Base-by-base conservation (phyloP, 2,888 invertebrate species). In the Dione juno region DNA sequence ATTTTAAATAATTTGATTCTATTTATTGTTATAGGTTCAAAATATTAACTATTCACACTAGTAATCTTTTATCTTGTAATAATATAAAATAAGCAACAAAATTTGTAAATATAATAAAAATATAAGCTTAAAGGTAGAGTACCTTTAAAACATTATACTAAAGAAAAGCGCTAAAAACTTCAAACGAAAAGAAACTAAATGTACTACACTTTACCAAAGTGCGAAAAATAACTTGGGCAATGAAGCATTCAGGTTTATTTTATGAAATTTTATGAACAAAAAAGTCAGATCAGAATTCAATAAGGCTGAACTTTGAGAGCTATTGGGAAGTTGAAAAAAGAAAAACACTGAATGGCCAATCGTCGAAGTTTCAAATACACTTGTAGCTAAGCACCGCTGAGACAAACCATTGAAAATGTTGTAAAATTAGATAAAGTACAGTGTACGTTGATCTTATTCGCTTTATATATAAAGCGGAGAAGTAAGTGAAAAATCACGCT, bases 291-390 rank as follows among this genome's bases (percentile, higher is more conserved):
- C 70, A 67, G 66, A 67, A 74, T 75, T 75, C 74, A 71, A 74
- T 75, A 75, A 76, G 74, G 75, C 72, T 64, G 70, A 73, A 73
- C 73, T 71, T 75, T 68, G 72, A 54, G 71, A 76, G 74, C 74
- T 71, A 75, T 74, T 73, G 74, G 66, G 45, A 69, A 69, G 71
- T 74, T 71, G 61, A 72, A 78, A 81, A 82, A 83, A 84, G 74
- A 69, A 75, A 80, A 81, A 81, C 82, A 82, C 78, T 79, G 81
- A 83, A 85, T 82, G 80, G 82, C 81, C 85, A 83, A 86, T 87
- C 82, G 82, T 74, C 63, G 64, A 86, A 87, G 82, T 86, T 86
- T 84, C 75, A 77, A 82, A 85, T 82, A 83, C 84, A 85, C 84
- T 83, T 79, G 77, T 77, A 79, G 77, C 78, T 74, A 80, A 81